Percentiles rank a stretch among this genome's conserved stretches.
Conservation (phyloP, 2,113 vertebrate species). For the Salminus brasiliensis region DNA sequence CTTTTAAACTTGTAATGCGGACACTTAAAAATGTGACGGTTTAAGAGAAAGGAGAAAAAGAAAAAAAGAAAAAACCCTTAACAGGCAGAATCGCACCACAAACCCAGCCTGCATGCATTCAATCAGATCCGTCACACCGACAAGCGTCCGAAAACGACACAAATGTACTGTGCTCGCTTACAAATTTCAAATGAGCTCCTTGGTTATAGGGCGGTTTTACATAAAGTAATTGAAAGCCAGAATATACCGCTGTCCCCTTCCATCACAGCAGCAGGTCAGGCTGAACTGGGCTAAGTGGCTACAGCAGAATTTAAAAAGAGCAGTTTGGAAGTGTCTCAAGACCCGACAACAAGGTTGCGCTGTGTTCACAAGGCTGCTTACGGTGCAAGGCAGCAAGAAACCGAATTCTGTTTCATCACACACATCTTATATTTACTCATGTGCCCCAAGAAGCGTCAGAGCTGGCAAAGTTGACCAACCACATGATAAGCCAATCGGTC, state of each 20-base stretch:
- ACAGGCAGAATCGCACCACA: background rate
- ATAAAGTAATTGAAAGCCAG: background rate
- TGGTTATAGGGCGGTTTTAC: background rate
- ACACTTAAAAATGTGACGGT: constrained; percentile 38
- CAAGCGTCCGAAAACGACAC: background rate
- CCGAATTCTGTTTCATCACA: background rate
- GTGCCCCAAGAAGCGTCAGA: no score
- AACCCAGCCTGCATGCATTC: background rate
- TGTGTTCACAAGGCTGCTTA: background rate
- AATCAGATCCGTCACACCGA: constrained; percentile 4
- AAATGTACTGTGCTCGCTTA: background rate
- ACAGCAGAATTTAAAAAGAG: background rate
- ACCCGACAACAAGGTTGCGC: background rate
- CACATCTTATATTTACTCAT: background rate
- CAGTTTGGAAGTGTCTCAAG: background rate
- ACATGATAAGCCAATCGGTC: no score
- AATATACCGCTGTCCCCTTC: background rate
- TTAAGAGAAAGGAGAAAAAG: constrained; percentile 57
- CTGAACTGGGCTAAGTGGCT: background rate
- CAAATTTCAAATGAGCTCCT: constrained; percentile 1
- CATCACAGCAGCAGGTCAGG: background rate
- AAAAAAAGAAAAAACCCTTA: constrained; percentile 2
- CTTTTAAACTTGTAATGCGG: constrained; percentile 40
- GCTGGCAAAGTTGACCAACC: no score
- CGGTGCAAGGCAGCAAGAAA: background rate